Conservation (phyloP, 2,797 vertebrate species). For the Pachyuromys duprasi region DNA sequence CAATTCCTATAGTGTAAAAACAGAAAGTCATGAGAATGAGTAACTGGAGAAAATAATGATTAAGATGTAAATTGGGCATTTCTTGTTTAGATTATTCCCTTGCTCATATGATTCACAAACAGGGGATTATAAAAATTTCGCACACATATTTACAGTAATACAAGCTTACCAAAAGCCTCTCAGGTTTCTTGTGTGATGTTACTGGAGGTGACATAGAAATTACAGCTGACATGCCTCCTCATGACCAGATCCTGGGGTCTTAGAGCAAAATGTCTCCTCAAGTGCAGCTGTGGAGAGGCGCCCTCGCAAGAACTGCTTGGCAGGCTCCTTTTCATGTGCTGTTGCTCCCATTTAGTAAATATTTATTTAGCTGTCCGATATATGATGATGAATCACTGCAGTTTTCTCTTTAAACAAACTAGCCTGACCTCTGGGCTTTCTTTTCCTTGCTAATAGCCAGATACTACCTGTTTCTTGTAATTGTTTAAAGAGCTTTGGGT, state of each 20-base stretch:
- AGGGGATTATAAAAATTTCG: not conserved
- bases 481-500: constrained; percentile 73
- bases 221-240: too few species aligned
- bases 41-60: not conserved
- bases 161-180: not conserved
- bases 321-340: not conserved
- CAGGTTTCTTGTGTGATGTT: not conserved
- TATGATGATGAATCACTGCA: constrained; percentile 67
- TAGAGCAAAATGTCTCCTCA: not conserved
- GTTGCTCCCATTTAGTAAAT: constrained; percentile 13
- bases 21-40: not conserved
- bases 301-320: not conserved
- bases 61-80: not conserved
- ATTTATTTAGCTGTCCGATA: constrained; percentile 57
- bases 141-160: not conserved
- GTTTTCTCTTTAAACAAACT: constrained; percentile 69
- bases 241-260: not conserved
- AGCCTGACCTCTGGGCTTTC: constrained; percentile 62
- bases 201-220: not conserved
- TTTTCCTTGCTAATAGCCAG: constrained; percentile 70
- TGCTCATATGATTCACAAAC: not conserved
- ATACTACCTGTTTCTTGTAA: constrained; percentile 40
- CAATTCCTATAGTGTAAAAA: not conserved
- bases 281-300: not conserved
- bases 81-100: not conserved